Evolutionary conservation across 2,888 invertebrate species (phyloP).

Genomic region (Dyspetes luteomarginatus): DNA sequence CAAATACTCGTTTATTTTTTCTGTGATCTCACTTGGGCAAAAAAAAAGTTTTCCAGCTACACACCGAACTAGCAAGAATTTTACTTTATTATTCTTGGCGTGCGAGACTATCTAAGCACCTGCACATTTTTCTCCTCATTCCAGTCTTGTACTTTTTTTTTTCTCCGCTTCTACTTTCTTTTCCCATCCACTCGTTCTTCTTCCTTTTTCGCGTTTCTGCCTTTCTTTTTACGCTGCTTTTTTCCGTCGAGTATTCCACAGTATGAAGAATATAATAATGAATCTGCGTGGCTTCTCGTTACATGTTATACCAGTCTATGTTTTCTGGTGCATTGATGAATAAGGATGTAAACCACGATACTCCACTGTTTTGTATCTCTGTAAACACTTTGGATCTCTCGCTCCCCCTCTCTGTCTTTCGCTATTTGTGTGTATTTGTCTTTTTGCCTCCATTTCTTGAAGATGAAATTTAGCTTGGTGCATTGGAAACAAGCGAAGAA

Average conservation of each 20-base stretch:
- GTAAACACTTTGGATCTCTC: slow-evolving; percentile 26
- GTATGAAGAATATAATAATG: slow-evolving; percentile 50
- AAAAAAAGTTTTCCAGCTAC: slow-evolving; percentile 29
- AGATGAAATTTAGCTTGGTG: slow-evolving; percentile 38
- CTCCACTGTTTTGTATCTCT: slow-evolving; percentile 21
- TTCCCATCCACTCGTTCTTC: slow-evolving; percentile 58
- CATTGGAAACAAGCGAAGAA: slow-evolving; percentile 1
- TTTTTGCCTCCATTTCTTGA: slow-evolving; percentile 9
- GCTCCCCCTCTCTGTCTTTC: neutral
- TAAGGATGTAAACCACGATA: slow-evolving; percentile 43
- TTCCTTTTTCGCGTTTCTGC: slow-evolving; percentile 37
- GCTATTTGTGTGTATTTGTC: neutral
- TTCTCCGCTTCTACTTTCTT: slow-evolving; percentile 57
- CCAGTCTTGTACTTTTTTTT: slow-evolving; percentile 3
- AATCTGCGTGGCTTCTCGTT: slow-evolving; percentile 41
- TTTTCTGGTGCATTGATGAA: slow-evolving; percentile 53
- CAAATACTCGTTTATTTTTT: slow-evolving; percentile 36
- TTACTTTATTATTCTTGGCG: slow-evolving; percentile 55
- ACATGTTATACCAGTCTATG: slow-evolving; percentile 8
- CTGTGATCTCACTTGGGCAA: slow-evolving; percentile 30
- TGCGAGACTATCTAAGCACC: slow-evolving; percentile 33
- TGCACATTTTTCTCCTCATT: slow-evolving; percentile 20
- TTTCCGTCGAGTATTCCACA: neutral
- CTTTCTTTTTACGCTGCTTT: slow-evolving; percentile 59
- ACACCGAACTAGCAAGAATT: slow-evolving; percentile 42